A percentile compares a stretch with the other conserved stretches of the same genome.
phyloP scores from a whole-genome alignment of 37 sponge, comb jelly and placozoan species.

The Hormiphora californensis region DNA sequence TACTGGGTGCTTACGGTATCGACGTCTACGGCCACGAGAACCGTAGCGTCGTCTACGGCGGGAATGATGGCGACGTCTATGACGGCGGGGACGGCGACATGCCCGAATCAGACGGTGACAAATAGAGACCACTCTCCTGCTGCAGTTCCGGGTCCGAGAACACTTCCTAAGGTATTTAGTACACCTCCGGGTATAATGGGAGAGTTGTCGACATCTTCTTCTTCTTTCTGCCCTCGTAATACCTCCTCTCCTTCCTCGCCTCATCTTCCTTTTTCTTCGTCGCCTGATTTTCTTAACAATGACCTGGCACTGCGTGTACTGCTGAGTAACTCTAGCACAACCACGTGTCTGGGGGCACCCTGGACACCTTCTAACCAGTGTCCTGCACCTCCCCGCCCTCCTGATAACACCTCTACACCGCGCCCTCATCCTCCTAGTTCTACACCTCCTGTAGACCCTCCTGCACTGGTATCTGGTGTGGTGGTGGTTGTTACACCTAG shows the following conservation, averaged over 20 bases:
- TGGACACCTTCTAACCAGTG: neutral
- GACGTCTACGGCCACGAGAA: no score
- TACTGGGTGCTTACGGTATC: no score
- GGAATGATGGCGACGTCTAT: no score
- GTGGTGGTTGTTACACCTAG: neutral
- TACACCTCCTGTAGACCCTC: neutral
- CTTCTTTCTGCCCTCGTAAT: neutral
- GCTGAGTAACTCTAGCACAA: neutral
- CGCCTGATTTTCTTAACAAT: no score
- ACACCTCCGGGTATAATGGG: no score
- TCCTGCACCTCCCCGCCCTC: neutral
- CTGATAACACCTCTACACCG: neutral
- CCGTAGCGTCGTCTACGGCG: no score
- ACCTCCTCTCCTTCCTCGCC: neutral
- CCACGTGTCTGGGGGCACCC: neutral
- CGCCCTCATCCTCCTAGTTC: neutral
- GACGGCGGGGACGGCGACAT: no score
- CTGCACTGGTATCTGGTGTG: neutral
- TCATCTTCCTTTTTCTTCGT: neutral
- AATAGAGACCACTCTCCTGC: no score
- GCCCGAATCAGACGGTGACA: no score
- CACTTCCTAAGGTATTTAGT: no score
- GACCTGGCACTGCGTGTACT: neutral
- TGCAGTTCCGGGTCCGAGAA: no score
- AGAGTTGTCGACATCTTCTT: no score